These are phyloP conservation scores for Ennomos quercinarius DNA, from an alignment of 2,888 invertebrate species.

Conservation along the genomic window DNA sequence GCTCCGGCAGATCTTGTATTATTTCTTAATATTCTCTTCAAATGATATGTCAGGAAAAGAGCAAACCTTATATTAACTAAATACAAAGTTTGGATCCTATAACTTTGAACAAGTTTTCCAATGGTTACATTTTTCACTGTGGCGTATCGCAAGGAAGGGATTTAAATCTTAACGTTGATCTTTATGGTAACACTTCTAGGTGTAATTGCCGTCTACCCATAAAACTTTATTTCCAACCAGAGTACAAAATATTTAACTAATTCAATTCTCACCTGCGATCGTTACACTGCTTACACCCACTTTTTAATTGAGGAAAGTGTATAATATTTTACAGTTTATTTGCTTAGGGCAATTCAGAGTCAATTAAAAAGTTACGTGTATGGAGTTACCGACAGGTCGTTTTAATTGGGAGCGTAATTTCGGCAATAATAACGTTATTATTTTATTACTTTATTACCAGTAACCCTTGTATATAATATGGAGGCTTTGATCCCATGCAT, in stretches of 20 bases:
- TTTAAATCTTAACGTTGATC: constrained; percentile 22
- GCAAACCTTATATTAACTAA: no score
- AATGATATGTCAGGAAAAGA: no score
- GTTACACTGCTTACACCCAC: constrained; percentile 35
- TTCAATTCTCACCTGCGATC: constrained; percentile 39
- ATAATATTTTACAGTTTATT: constrained; percentile 43
- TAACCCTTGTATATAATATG: constrained; percentile 28
- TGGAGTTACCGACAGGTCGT: constrained; percentile 23
- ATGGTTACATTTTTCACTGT: no score
- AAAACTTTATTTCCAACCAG: constrained; percentile 27
- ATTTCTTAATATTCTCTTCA: no score
- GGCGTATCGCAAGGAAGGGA: constrained; percentile 6
- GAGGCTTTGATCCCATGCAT: constrained; percentile 29
- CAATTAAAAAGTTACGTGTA: constrained; percentile 40
- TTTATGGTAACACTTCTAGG: constrained; percentile 26
- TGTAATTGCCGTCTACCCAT: constrained; percentile 30
- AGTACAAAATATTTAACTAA: constrained; percentile 37
- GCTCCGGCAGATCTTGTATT: no score
- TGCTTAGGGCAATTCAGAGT: constrained; percentile 40
- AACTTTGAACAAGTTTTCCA: no score
- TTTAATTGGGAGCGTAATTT: constrained; percentile 44
- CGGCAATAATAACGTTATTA: constrained; percentile 47
- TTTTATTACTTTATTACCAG: constrained; percentile 53
- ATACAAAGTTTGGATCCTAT: no score
- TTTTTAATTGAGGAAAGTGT: constrained; percentile 43